Evolutionary conservation across 2,888 invertebrate genomes (phyloP), one percentile per base, ranked within the genome.

Genomic region (Nudaria mundana): DNA sequence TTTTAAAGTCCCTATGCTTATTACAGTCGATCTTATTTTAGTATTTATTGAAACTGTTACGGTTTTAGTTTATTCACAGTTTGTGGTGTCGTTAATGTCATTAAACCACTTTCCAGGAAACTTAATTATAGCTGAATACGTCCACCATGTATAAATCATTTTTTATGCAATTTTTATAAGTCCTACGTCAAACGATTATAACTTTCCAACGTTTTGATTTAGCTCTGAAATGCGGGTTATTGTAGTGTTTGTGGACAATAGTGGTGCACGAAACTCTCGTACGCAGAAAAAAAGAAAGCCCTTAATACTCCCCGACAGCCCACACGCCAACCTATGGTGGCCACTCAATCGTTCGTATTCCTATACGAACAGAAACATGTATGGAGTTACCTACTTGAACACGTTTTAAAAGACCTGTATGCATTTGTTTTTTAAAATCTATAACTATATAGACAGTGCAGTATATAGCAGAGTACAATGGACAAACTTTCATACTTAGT

Each of bases 241-340:
- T 80, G 80, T 77, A 79, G 79, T 76, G 69, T 68, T 68, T 45
- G 71, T 72, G 77, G 76, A 82, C 80, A 81, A 83, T 76, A 69
- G 68, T 47, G 42, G 54, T 37, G 48, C 60, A 61, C 61, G 65
- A 66, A 49, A 61, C 61, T 69, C 69, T n/a, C n/a, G 68, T 68
- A 76, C 71, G 71, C 65, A 67, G 61, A 71, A 80, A 83, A 81
- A 84, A 83, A 77, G 60, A 71, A 75, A 72, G 75, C 63, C 60
- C 60, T 80, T 76, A 77, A 85, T 83, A 81, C 85, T 82, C 76
- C 82, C 82, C 78, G 63, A 73, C 86, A 64, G 81, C 85, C 87
- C 87, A 86, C 85, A 84, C 85, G 82, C 84, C 80, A 76, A 64
- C 79, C 81, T 78, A 73, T 81, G 78, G n/a, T n/a, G n/a, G 82